Percentiles rank a stretch among this genome's conserved stretches.
Evolutionary conservation across 2,888 invertebrate genomes (phyloP).

Genomic region (Brachyptera risi): DNA sequence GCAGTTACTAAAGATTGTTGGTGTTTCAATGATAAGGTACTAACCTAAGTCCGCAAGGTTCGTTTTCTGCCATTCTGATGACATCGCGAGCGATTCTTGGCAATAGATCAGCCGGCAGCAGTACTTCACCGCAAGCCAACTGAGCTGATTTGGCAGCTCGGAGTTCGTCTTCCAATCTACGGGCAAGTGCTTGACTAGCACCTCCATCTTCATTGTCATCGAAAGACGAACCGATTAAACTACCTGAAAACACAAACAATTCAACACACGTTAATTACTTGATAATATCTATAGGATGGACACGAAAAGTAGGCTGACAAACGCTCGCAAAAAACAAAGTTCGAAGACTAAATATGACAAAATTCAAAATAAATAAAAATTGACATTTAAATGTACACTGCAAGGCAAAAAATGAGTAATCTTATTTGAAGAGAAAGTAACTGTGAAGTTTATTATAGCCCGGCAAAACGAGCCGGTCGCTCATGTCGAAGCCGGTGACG

Average conservation of each 20-base stretch:
- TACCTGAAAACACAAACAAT: slow-evolving; percentile 28
- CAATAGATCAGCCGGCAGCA: slow-evolving; percentile 78
- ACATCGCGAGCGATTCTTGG: slow-evolving; percentile 75
- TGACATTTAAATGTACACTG: not conserved
- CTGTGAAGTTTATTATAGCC: not conserved
- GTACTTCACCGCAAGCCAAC: slow-evolving; percentile 77
- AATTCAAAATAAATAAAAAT: not conserved
- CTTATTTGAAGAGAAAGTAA: not conserved
- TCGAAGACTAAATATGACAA: not conserved
- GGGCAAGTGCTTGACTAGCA: slow-evolving; percentile 59
- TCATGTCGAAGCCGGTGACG: too few species aligned
- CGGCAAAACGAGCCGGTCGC: not conserved
- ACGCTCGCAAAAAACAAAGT: not conserved
- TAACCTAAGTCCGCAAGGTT: slow-evolving; percentile 78
- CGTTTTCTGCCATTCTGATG: slow-evolving; percentile 76
- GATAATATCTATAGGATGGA: not conserved
- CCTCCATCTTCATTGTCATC: slow-evolving; percentile 37
- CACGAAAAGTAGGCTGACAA: too few species aligned
- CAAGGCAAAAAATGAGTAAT: not conserved
- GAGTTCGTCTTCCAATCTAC: slow-evolving; percentile 72
- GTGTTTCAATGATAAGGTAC: slow-evolving; percentile 15
- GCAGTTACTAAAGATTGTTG: not conserved
- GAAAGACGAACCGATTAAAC: slow-evolving; percentile 27
- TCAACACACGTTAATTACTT: not conserved
- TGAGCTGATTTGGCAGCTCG: slow-evolving; percentile 76